A percentile compares a stretch with the other conserved stretches of the same genome.
These are phyloP conservation scores for Agrotis puta DNA, from an alignment of 2,888 invertebrate genomes.

Conservation along the genomic window DNA sequence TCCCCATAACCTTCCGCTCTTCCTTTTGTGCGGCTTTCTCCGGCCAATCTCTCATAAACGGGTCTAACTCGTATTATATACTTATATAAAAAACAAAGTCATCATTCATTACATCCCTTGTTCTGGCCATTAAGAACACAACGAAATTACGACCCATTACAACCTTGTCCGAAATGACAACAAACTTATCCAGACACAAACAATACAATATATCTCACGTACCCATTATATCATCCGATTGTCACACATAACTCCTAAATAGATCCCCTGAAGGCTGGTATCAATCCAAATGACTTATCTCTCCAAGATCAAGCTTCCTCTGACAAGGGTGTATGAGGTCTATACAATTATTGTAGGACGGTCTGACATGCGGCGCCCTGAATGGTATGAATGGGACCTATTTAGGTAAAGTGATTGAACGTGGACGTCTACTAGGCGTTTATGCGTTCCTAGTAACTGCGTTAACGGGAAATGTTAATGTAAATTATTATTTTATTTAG, in stretches of 20 bases:
- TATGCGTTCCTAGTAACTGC: slow-evolving; percentile 22
- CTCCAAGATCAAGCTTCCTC: slow-evolving; percentile 64
- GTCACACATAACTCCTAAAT: slow-evolving; percentile 61
- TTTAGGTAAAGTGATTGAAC: slow-evolving; percentile 40
- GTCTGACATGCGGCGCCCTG: slow-evolving; percentile 41
- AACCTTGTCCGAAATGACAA: neutral
- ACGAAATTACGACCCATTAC: no score
- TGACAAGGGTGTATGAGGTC: slow-evolving; percentile 77
- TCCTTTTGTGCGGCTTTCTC: no score
- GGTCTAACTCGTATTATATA: no score
- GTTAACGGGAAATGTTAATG: neutral
- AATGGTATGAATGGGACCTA: slow-evolving; percentile 51
- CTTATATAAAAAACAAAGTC: no score
- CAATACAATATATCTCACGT: neutral
- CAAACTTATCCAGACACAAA: neutral
- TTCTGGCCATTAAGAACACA: no score
- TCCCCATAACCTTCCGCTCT: no score
- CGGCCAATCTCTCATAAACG: no score
- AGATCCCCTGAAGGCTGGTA: slow-evolving; percentile 64
- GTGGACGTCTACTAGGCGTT: slow-evolving; percentile 4
- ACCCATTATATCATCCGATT: slow-evolving; percentile 36
- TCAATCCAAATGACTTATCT: slow-evolving; percentile 74
- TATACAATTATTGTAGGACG: slow-evolving; percentile 36
- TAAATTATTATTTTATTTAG: neutral
- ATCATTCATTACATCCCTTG: no score